Conservation (phyloP, 2,888 invertebrate species). For the Zootermopsis nevadensis region DNA sequence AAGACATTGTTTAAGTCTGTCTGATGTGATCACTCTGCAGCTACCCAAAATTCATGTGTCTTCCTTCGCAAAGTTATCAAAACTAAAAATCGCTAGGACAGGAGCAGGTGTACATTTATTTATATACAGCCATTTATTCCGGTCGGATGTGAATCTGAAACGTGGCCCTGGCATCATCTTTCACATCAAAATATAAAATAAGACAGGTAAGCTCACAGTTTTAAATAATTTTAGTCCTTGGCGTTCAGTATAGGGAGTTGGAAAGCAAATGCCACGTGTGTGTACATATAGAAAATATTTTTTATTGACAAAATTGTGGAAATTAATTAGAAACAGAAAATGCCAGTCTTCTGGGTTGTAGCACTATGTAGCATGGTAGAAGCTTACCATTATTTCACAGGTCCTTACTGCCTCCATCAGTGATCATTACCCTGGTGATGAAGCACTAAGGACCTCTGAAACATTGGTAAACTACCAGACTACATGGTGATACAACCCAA, state of each 20-base stretch:
- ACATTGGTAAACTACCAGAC: too few species aligned
- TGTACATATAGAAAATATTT: background rate
- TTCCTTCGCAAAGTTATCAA: background rate
- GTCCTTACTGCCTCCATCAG: too few species aligned
- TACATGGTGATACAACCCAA: too few species aligned
- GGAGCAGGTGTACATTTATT: background rate
- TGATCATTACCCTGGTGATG: too few species aligned
- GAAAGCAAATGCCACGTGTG: background rate
- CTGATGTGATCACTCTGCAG: too few species aligned
- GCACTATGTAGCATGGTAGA: too few species aligned
- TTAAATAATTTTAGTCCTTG: background rate
- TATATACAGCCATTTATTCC: background rate
- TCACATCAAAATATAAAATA: background rate
- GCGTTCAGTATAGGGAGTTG: slow-evolving; percentile 16
- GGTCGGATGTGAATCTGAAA: background rate
- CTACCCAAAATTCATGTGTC: background rate
- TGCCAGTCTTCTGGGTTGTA: too few species aligned
- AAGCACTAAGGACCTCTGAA: too few species aligned
- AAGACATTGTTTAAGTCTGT: too few species aligned
- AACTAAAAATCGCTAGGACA: background rate
- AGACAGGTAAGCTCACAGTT: background rate
- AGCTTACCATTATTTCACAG: too few species aligned
- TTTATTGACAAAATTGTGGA: background rate
- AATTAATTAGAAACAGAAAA: too few species aligned
- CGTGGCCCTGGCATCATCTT: background rate